A percentile compares a stretch with the other conserved stretches of the same genome.
These are phyloP conservation scores for Drosophila pegasa DNA, from an alignment of 2,888 invertebrate genomes.

Conservation along the genomic window DNA sequence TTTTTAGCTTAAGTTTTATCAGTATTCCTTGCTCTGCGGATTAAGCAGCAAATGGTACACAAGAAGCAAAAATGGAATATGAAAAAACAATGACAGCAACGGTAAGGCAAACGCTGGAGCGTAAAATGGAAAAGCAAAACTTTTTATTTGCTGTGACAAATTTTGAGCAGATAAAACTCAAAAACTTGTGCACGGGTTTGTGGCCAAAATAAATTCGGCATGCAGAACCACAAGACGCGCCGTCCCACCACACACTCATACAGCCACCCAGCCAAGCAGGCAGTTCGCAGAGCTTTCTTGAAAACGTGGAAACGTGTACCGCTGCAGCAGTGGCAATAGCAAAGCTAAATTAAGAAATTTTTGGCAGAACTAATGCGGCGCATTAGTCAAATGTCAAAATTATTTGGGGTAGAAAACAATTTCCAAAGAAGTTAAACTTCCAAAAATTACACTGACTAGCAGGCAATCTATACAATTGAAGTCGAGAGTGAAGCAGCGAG, in stretches of 20 bases:
- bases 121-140: conserved; percentile 64
- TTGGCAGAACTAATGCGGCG: conserved; percentile 73
- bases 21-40: conserved; percentile 69
- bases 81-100: conserved; percentile 14
- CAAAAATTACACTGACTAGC: conserved; percentile 34
- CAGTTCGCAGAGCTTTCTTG: conserved; percentile 4
- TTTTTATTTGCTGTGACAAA: conserved; percentile 79
- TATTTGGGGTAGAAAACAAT: conserved; percentile 55
- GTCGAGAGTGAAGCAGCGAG: background rate
- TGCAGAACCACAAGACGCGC: conserved; percentile 32
- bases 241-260: background rate
- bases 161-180: conserved; percentile 73
- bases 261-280: background rate
- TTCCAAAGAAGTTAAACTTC: conserved; percentile 36
- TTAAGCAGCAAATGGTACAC: conserved; percentile 57
- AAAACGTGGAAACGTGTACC: conserved; percentile 32
- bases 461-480: background rate
- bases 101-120: conserved; percentile 29
- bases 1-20: conserved; percentile 75
- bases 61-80: conserved; percentile 8
- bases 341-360: conserved; percentile 69
- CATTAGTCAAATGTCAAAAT: conserved; percentile 77
- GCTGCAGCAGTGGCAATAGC: conserved; percentile 41
- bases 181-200: conserved; percentile 63
- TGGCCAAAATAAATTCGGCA: conserved; percentile 63